These are phyloP conservation scores for Octodon degus DNA, from an alignment of 2,113 vertebrate genomes.

Conservation along the genomic window DNA sequence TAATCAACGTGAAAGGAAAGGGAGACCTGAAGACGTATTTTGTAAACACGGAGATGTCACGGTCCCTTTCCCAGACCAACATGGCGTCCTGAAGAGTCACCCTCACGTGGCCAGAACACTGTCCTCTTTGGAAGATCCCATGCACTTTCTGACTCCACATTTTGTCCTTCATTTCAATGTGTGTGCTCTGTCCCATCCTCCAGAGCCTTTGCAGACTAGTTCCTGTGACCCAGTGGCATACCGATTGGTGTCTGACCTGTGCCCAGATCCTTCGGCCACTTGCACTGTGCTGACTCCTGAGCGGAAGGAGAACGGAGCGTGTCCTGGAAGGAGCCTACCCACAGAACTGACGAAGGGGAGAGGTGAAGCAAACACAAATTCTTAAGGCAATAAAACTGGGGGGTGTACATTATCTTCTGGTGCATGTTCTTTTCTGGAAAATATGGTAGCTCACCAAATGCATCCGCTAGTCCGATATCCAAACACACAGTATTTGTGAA, in stretches of 20 bases:
- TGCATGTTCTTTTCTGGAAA: constrained; percentile 88
- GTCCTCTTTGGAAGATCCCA: constrained; percentile 79
- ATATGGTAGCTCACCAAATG: constrained; percentile 84
- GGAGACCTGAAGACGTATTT: constrained; percentile 98
- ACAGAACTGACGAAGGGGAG: constrained; percentile 58
- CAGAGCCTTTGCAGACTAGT: constrained; percentile 84
- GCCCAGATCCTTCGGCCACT: constrained; percentile 80
- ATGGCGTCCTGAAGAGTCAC: constrained; percentile 85
- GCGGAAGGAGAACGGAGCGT: constrained; percentile 52
- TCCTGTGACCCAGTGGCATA: constrained; percentile 81
- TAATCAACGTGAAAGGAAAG: constrained; percentile 99
- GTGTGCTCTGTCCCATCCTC: constrained; percentile 83
- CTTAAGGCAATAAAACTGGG: constrained; percentile 89
- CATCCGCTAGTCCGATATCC: constrained; percentile 83
- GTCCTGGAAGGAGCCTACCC: constrained; percentile 34
- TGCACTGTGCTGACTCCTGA: constrained; percentile 83
- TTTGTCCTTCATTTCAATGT: constrained; percentile 75
- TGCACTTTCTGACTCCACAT: constrained; percentile 83
- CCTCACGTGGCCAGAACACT: constrained; percentile 61
- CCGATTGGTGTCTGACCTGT: constrained; percentile 80
- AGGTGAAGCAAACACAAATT: constrained; percentile 72
- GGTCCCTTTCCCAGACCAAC: constrained; percentile 95
- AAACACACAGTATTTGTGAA: constrained; percentile 88
- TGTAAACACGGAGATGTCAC: constrained; percentile 97
- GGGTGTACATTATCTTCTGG: constrained; percentile 86